Percentiles rank a stretch among this genome's conserved stretches.
These are phyloP conservation scores for Lepilemur ruficaudatus DNA, from an alignment of 2,797 vertebrate species.

Conservation along the genomic window DNA sequence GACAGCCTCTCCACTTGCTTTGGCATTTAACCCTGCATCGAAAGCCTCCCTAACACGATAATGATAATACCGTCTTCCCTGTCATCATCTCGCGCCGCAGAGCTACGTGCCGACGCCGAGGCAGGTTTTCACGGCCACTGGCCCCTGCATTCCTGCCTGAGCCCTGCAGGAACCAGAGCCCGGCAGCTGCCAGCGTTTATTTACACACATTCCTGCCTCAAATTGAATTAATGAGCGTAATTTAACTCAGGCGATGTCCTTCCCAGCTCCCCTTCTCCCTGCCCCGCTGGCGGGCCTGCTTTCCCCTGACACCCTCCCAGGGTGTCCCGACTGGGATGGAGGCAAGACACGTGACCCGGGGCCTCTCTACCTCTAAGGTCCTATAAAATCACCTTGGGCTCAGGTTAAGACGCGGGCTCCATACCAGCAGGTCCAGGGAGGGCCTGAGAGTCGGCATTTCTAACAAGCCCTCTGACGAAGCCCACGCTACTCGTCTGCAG, in stretches of 20 bases:
- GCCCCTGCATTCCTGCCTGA: constrained; percentile 85
- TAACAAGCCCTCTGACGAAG: neutral
- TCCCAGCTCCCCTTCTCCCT: constrained; percentile 80
- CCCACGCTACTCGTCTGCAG: accelerated
- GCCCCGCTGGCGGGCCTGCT: constrained; percentile 74
- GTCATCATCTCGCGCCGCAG: constrained; percentile 68
- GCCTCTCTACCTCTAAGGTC: neutral
- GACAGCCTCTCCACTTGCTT: constrained; percentile 69
- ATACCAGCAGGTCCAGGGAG: neutral
- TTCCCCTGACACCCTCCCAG: constrained; percentile 54
- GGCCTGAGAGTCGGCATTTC: neutral
- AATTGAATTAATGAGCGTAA: constrained; percentile 97
- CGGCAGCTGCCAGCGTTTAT: constrained; percentile 95
- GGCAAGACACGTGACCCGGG: accelerated
- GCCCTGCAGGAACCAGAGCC: constrained; percentile 85
- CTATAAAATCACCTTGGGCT: neutral
- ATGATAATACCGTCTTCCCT: constrained; percentile 60
- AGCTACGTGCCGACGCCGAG: constrained; percentile 65
- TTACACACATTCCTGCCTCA: constrained; percentile 98
- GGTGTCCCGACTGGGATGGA: constrained; percentile 48
- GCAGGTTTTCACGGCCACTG: constrained; percentile 75
- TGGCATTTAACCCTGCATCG: constrained; percentile 70
- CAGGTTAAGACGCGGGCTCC: neutral
- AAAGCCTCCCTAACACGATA: constrained; percentile 75
- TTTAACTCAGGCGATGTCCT: constrained; percentile 87